A percentile compares a stretch with the other conserved stretches of the same genome.
phyloP scores from a whole-genome alignment of 2,113 vertebrate genomes.

The Desmodus rotundus region DNA sequence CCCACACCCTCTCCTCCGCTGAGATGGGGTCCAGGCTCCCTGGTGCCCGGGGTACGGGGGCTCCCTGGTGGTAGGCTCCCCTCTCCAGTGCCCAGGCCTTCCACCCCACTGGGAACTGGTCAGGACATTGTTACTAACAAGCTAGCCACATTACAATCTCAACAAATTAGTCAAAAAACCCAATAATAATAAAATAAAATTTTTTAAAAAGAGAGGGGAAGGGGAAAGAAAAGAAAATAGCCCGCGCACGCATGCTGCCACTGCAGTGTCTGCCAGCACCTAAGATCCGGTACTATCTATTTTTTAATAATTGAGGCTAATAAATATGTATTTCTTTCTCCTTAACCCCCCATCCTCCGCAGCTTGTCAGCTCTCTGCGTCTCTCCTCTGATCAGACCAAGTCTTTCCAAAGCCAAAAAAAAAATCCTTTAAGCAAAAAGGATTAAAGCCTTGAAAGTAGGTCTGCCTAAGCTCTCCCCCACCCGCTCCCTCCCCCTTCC shows the following conservation, averaged over 20 bases:
- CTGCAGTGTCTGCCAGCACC: constrained; percentile 80
- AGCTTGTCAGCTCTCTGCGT: constrained; percentile 85
- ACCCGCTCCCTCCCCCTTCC: neutral
- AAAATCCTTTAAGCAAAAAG: constrained; percentile 84
- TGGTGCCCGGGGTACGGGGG: neutral
- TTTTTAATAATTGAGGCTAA: constrained; percentile 88
- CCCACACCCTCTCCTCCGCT: neutral
- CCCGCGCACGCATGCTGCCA: constrained; percentile 73
- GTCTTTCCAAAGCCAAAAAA: constrained; percentile 74
- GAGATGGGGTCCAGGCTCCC: neutral
- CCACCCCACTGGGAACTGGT: constrained; percentile 53
- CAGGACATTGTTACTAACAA: constrained; percentile 74
- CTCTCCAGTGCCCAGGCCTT: neutral
- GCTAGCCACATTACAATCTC: constrained; percentile 72
- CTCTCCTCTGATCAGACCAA: constrained; percentile 86
- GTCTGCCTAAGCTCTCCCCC: constrained; percentile 74
- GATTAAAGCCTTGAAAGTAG: constrained; percentile 87
- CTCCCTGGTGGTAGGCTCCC: neutral
- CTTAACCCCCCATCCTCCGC: constrained; percentile 74
- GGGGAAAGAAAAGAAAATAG: constrained; percentile 71
- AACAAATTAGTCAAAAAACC: constrained; percentile 69
- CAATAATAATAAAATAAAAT: neutral
- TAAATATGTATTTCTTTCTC: constrained; percentile 88
- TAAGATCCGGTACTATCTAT: constrained; percentile 83
- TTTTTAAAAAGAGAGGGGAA: neutral